Evolutionary conservation across 2,888 invertebrate genomes (phyloP).

Genomic region (Branchipolynoe longqiensis): DNA sequence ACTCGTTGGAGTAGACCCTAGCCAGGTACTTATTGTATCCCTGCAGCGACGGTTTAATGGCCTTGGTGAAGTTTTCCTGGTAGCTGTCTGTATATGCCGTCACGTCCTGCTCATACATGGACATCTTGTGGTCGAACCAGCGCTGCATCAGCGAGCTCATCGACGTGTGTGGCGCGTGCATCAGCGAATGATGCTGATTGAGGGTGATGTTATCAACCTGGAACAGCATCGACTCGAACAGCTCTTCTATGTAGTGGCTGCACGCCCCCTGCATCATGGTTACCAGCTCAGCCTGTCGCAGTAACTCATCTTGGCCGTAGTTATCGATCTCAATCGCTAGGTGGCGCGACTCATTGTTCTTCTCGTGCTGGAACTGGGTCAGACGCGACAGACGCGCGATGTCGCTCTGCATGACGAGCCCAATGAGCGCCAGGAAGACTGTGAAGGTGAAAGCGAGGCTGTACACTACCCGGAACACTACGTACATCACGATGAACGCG

Average conservation of each 20-base stretch:
- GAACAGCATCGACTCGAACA: slow-evolving; percentile 55
- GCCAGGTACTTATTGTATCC: slow-evolving; percentile 72
- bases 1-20: slow-evolving; percentile 73
- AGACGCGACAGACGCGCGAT: slow-evolving; percentile 39
- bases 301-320: slow-evolving; percentile 54
- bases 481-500: slow-evolving; percentile 51
- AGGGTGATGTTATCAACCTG: slow-evolving; percentile 59
- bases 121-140: slow-evolving; percentile 56
- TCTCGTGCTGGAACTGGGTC: slow-evolving; percentile 41
- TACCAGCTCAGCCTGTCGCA: slow-evolving; percentile 57
- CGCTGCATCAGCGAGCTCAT: slow-evolving; percentile 63
- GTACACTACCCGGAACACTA: slow-evolving; percentile 57
- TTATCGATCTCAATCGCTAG: slow-evolving; percentile 44
- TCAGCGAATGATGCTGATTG: slow-evolving; percentile 49
- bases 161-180: slow-evolving; percentile 60
- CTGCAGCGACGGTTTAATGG: slow-evolving; percentile 59
- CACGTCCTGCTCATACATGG: slow-evolving; percentile 41
- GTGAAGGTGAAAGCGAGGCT: slow-evolving; percentile 63
- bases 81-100: slow-evolving; percentile 60
- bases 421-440: slow-evolving; percentile 50
- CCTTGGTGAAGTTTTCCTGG: slow-evolving; percentile 36
- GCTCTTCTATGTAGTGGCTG: slow-evolving; percentile 59
- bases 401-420: slow-evolving; percentile 48
- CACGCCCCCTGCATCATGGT: slow-evolving; percentile 60
- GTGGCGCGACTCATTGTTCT: slow-evolving; percentile 54